A percentile compares a stretch with the other conserved stretches of the same genome.
Evolutionary conservation across 2,888 invertebrate genomes (phyloP).

Genomic region (Eupsilia transversa): DNA sequence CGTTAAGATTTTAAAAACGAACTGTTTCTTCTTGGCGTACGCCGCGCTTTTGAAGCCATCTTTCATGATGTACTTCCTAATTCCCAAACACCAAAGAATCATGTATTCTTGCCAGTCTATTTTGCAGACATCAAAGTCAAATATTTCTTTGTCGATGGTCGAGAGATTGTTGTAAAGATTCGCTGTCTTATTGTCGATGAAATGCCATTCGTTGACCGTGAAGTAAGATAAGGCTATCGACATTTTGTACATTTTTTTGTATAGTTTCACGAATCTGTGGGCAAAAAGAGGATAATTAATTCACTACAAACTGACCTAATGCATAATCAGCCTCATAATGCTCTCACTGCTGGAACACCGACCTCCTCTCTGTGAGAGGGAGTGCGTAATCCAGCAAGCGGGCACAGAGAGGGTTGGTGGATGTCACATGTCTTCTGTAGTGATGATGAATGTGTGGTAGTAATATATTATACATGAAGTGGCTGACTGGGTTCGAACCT

Average conservation of each 20-base stretch:
- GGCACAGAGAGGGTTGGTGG: neutral
- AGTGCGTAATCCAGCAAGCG: neutral
- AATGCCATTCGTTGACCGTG: conserved; percentile 65
- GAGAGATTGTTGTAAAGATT: conserved; percentile 58
- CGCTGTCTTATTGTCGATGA: conserved; percentile 65
- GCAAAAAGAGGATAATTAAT: neutral
- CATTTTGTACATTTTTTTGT: conserved; percentile 67
- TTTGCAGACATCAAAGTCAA: conserved; percentile 65
- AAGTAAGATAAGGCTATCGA: conserved; percentile 59
- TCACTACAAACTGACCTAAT: neutral
- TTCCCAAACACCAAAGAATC: conserved; percentile 63
- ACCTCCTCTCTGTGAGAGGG: neutral
- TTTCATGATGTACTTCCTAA: conserved; percentile 68
- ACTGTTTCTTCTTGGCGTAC: conserved; percentile 56
- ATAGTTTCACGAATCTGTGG: conserved; percentile 66
- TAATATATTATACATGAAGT: too few species aligned
- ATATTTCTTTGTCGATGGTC: conserved; percentile 66
- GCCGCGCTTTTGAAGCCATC: conserved; percentile 66
- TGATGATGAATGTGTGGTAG: too few species aligned
- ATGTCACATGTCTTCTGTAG: neutral
- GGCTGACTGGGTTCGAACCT: too few species aligned
- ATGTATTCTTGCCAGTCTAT: conserved; percentile 65
- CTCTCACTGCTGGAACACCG: neutral
- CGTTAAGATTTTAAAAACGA: conserved; percentile 45
- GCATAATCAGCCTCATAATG: neutral